Percentiles rank a stretch among this genome's conserved stretches.
These are phyloP conservation scores for Acromyrmex heyeri DNA, from an alignment of 1,140 invertebrate species.

Conservation along the genomic window DNA sequence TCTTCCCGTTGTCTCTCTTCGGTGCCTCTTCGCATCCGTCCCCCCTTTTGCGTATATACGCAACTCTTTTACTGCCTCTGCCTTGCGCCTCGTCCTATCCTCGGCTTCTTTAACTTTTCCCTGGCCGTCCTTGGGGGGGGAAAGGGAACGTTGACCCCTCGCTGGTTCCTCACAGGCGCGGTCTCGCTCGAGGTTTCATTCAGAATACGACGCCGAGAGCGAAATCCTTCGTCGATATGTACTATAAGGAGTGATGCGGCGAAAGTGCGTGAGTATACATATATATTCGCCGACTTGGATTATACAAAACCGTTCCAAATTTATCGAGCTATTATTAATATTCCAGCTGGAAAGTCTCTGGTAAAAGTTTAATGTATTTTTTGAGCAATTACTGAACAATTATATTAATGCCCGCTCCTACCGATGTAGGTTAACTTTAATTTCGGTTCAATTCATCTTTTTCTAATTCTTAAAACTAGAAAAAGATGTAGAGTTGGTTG, in stretches of 20 bases:
- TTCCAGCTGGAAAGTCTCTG: no score
- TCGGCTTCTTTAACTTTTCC: slow-evolving; percentile 72
- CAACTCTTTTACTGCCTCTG: slow-evolving; percentile 34
- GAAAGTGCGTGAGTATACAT: slow-evolving; percentile 33
- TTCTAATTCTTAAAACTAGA: no score
- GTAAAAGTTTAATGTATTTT: no score
- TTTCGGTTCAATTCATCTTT: no score
- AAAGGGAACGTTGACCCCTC: slow-evolving; percentile 72
- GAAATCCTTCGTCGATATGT: slow-evolving; percentile 67
- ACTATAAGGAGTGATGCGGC: slow-evolving; percentile 67
- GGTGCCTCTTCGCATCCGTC: background rate
- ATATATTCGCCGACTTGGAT: background rate
- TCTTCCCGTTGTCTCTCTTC: background rate
- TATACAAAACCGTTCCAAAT: background rate
- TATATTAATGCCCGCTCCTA: no score
- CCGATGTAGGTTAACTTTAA: no score
- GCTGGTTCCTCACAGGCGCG: slow-evolving; percentile 64
- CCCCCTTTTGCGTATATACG: slow-evolving; percentile 14
- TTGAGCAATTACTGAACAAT: no score
- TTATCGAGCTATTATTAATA: background rate
- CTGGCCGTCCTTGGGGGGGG: slow-evolving; percentile 72
- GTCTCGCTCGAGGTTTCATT: slow-evolving; percentile 69
- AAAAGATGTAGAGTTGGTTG: no score
- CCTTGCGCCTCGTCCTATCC: background rate
- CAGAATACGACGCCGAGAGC: slow-evolving; percentile 71